Evolutionary conservation across 2,113 vertebrate genomes (phyloP).

Genomic region (Noturus placidus): DNA sequence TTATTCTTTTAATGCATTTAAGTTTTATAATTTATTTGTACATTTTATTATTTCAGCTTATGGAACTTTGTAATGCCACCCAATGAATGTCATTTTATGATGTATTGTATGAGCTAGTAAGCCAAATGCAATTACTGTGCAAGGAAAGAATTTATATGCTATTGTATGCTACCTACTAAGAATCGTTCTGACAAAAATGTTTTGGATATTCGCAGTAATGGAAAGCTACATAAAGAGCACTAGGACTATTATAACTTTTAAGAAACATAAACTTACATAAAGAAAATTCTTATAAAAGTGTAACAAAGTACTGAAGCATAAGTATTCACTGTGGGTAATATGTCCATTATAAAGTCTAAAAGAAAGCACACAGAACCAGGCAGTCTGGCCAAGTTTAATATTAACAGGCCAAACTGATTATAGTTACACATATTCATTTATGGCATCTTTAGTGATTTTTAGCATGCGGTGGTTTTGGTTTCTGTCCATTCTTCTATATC

Average conservation of each 20-base stretch:
- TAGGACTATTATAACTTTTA: constrained; percentile 2
- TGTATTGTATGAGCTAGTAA: background rate
- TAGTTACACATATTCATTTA: constrained; percentile 8
- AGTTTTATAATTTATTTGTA: background rate
- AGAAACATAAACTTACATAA: constrained; percentile 1
- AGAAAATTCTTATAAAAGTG: background rate
- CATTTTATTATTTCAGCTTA: background rate
- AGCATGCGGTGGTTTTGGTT: background rate
- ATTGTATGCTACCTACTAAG: background rate
- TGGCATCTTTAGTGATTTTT: background rate
- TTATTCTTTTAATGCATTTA: background rate
- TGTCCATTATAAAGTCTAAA: background rate
- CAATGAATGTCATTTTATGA: constrained; percentile 20
- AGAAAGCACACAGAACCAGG: background rate
- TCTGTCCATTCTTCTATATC: constrained; percentile 7
- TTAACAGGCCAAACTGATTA: background rate
- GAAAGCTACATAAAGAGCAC: background rate
- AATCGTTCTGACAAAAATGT: constrained; percentile 2
- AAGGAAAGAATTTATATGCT: constrained; percentile 9
- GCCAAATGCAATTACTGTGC: background rate
- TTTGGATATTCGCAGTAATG: background rate
- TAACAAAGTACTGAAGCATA: background rate
- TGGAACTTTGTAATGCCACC: background rate
- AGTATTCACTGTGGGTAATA: background rate
- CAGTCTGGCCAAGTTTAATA: background rate